phyloP scores from a whole-genome alignment of 1,140 invertebrate genomes.

The Zelostemma sp. region DNA sequence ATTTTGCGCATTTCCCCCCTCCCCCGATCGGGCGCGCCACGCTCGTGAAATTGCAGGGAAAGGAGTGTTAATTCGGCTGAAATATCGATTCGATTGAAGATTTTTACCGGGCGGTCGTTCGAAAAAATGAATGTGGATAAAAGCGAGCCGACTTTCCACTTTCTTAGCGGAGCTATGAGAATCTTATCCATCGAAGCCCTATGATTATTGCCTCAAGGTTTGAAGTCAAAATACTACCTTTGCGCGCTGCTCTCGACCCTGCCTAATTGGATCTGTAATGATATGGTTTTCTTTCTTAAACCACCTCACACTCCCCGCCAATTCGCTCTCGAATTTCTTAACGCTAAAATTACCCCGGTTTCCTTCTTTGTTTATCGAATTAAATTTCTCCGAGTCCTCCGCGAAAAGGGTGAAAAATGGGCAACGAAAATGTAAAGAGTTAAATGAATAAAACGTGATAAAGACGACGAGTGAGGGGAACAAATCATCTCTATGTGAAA shows the following conservation, averaged over 20 bases:
- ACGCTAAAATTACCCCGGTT: background rate
- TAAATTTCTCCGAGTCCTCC: no score
- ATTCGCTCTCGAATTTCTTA: background rate
- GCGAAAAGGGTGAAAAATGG: no score
- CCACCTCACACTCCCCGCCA: constrained; percentile 11
- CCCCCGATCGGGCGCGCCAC: no score
- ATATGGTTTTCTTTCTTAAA: constrained; percentile 15
- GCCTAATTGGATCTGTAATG: constrained; percentile 32
- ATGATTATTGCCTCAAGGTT: constrained; percentile 32
- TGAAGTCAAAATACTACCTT: constrained; percentile 34
- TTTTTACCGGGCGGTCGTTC: constrained; percentile 6
- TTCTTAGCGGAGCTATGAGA: constrained; percentile 30
- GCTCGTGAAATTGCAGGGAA: background rate
- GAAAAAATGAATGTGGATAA: background rate
- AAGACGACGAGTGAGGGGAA: constrained; percentile 15
- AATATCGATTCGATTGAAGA: constrained; percentile 3
- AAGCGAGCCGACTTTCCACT: constrained; percentile 23
- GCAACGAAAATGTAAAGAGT: background rate
- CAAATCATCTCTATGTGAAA: constrained; percentile 18
- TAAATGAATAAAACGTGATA: background rate
- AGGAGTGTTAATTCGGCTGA: constrained; percentile 4
- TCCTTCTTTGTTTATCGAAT: no score
- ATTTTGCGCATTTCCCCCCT: no score
- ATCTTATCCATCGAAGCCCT: constrained; percentile 27
- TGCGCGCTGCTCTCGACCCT: constrained; percentile 15